Conservation (phyloP, 2,113 vertebrate species). For the Sclerurus mexicanus region DNA sequence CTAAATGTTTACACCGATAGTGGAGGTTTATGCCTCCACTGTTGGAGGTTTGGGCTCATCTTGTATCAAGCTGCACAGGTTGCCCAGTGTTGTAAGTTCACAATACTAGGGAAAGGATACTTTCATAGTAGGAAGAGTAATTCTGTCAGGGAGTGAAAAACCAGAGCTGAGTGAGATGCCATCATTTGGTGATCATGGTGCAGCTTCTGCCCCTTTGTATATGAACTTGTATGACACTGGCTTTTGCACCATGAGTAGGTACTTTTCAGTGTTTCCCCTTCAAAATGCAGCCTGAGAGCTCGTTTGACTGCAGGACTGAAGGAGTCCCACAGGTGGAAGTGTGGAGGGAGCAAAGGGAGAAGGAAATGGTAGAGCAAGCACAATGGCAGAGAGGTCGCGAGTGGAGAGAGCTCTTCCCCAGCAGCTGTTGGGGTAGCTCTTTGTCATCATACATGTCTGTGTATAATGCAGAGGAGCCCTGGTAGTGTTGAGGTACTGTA, state of each 20-base stretch:
- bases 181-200: neutral
- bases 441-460: rapidly evolving
- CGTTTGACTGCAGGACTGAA: rapidly evolving
- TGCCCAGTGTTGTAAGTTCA: neutral
- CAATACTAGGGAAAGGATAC: rapidly evolving
- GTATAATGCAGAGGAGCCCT: rapidly evolving
- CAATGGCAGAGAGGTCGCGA: neutral
- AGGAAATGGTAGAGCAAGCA: neutral
- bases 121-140: neutral
- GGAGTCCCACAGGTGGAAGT: neutral
- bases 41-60: neutral
- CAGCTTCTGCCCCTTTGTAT: neutral
- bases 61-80: neutral
- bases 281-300: neutral
- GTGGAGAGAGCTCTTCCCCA: neutral
- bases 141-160: neutral
- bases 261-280: neutral
- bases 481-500: neutral
- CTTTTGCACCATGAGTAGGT: neutral
- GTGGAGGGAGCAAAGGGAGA: neutral
- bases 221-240: neutral
- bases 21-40: neutral
- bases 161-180: neutral
- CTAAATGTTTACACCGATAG: neutral
- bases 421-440: neutral